Evolutionary conservation across 2,797 vertebrate species (phyloP), one percentile per base, ranked within the genome.

Genomic region (Glyptemys insculpta): DNA sequence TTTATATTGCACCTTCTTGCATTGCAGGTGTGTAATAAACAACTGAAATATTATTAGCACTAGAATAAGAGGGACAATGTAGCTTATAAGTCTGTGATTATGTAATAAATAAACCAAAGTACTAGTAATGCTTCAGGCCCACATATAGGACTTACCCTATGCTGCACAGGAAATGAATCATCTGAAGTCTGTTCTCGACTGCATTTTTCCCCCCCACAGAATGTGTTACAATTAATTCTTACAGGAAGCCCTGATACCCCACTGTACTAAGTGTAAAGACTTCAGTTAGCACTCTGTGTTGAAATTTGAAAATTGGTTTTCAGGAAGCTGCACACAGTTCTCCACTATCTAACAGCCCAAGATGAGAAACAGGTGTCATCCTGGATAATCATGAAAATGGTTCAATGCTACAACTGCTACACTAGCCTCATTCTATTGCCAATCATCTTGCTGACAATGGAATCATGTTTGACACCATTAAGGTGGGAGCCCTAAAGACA

Each of bases 141-240:
- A 95, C 91, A 91, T 96, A 90, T 53, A 95, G 94, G 96, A 94
- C 94, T 96, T 95, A 91, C 97, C 92, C 97, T 97, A 91, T 90
- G 83, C 85, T 91, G 72, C 41, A 81, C 92, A 91, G 97, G 95
- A 97, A 97, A 93, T 97, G 97, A 97, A 95, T 97, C 95, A 97
- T 95, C 92, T 21, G 81, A 96, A 87, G 87, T 90, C 76, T 89
- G 65, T n/a, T 68, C 92, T 95, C 95, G 91, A 85, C 12, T 95
- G 93, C 92, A 96, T 62, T 52, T 92, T 23, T 11, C 89, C 90
- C 79, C 59, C 56, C 93, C 83, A 25, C 72, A 47, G 88, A 92
- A 93, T 62, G 83, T 0, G 76, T 95, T 96, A 96, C 92, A 88
- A 94, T 87, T 80, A 57, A 80, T 94, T 96, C 86, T 96, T 90